A percentile compares a stretch with the other conserved stretches of the same genome.
phyloP scores from a whole-genome alignment of 1,140 invertebrate genomes.

The Pygmarrhopalites habei region DNA sequence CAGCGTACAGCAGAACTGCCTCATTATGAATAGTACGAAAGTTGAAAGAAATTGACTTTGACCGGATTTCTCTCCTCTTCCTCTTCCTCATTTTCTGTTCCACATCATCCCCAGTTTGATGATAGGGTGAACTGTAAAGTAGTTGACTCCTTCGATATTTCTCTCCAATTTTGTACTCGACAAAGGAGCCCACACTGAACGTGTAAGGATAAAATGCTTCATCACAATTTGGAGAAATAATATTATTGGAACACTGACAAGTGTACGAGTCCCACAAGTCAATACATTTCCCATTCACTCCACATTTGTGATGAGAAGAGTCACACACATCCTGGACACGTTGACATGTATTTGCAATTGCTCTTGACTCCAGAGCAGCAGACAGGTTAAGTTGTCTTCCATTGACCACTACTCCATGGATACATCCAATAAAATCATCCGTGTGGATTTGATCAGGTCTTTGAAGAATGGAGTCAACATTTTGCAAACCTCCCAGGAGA shows the following conservation, averaged over 20 bases:
- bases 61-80: slow-evolving; percentile 41
- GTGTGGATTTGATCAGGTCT: slow-evolving; percentile 78
- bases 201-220: slow-evolving; percentile 69
- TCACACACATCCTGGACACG: slow-evolving; percentile 52
- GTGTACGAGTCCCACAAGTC: slow-evolving; percentile 65
- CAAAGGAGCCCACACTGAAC: slow-evolving; percentile 63
- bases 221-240: slow-evolving; percentile 70
- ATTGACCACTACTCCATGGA: slow-evolving; percentile 82
- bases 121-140: slow-evolving; percentile 45
- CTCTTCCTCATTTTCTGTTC: slow-evolving; percentile 25
- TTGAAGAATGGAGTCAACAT: slow-evolving; percentile 74
- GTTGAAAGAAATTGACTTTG: slow-evolving; percentile 68
- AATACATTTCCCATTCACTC: slow-evolving; percentile 60
- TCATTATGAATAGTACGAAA: slow-evolving; percentile 69
- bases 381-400: slow-evolving; percentile 71
- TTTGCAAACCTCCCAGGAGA: slow-evolving; percentile 72
- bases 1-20: slow-evolving; percentile 72
- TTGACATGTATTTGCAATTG: slow-evolving; percentile 66
- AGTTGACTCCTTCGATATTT: slow-evolving; percentile 77
- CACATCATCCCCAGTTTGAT: slow-evolving; percentile 27
- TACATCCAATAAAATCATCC: slow-evolving; percentile 86
- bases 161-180: slow-evolving; percentile 73
- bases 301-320: slow-evolving; percentile 57
- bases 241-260: slow-evolving; percentile 48
- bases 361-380: slow-evolving; percentile 61